A percentile compares a stretch with the other conserved stretches of the same genome.
phyloP scores from a whole-genome alignment of 2,113 vertebrate genomes.

The Hipposideros armiger region DNA sequence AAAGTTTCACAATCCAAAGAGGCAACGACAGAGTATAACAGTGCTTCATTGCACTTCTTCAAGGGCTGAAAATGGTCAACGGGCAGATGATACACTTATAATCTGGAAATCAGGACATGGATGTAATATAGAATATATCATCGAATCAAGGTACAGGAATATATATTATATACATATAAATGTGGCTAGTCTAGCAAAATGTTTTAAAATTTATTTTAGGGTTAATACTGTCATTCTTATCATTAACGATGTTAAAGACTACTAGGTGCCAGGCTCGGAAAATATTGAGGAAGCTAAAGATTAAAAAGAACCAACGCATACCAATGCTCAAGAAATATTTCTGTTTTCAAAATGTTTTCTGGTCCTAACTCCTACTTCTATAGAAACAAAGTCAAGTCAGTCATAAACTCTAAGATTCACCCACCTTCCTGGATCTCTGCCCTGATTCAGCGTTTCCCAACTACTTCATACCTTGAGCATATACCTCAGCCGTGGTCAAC shows the following conservation, averaged over 20 bases:
- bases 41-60: neutral
- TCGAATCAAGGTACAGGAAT: neutral
- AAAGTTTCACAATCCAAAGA: neutral
- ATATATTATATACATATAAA: no score
- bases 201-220: neutral
- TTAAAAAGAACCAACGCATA: neutral
- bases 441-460: neutral
- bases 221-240: neutral
- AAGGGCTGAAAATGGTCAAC: neutral
- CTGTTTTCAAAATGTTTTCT: neutral
- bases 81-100: neutral
- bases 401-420: neutral
- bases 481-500: neutral
- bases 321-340: neutral
- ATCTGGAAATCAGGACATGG: neutral
- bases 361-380: neutral
- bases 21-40: neutral
- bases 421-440: neutral
- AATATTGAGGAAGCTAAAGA: neutral
- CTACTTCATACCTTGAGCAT: neutral
- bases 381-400: neutral
- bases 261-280: neutral
- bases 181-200: neutral
- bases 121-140: neutral
- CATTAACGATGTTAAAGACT: neutral